A percentile compares a stretch with the other conserved stretches of the same genome.
Evolutionary conservation across 2,888 invertebrate genomes (phyloP).

Genomic region (Nycteola revayana): DNA sequence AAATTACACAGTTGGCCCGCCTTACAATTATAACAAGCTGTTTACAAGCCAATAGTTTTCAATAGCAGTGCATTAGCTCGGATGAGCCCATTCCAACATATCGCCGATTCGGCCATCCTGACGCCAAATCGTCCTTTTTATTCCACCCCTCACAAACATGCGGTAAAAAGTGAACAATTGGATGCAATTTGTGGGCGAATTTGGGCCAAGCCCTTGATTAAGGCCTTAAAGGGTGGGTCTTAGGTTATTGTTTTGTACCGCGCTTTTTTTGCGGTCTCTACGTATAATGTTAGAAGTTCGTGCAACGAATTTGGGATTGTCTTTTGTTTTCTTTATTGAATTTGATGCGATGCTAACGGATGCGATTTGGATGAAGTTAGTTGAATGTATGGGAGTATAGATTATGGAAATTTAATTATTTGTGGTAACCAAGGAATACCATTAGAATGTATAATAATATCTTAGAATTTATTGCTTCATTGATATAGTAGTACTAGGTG

Average conservation of each 20-base stretch:
- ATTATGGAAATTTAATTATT: no score
- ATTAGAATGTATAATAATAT: no score
- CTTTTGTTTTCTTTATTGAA: constrained; percentile 39
- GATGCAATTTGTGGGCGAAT: constrained; percentile 80
- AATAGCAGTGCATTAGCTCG: constrained; percentile 63
- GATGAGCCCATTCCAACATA: constrained; percentile 35
- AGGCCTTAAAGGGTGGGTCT: constrained; percentile 53
- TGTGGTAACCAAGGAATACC: no score
- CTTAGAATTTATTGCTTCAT: no score
- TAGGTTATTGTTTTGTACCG: constrained; percentile 68
- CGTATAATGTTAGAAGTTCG: constrained; percentile 59
- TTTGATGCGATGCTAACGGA: no score
- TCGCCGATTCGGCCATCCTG: constrained; percentile 39
- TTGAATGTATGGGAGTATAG: no score
- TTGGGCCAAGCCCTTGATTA: constrained; percentile 75
- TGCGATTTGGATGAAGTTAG: no score
- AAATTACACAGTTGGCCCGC: constrained; percentile 49
- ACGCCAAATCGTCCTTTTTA: constrained; percentile 55
- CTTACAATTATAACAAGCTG: constrained; percentile 51
- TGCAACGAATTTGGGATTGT: constrained; percentile 46
- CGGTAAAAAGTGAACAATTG: constrained; percentile 81
- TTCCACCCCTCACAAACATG: constrained; percentile 54
- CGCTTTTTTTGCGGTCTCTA: constrained; percentile 57
- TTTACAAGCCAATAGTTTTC: constrained; percentile 65
- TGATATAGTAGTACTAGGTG: no score